A percentile compares a stretch with the other conserved stretches of the same genome.
phyloP scores from a whole-genome alignment of 2,888 invertebrate species.

The Hypercompe scribonia region DNA sequence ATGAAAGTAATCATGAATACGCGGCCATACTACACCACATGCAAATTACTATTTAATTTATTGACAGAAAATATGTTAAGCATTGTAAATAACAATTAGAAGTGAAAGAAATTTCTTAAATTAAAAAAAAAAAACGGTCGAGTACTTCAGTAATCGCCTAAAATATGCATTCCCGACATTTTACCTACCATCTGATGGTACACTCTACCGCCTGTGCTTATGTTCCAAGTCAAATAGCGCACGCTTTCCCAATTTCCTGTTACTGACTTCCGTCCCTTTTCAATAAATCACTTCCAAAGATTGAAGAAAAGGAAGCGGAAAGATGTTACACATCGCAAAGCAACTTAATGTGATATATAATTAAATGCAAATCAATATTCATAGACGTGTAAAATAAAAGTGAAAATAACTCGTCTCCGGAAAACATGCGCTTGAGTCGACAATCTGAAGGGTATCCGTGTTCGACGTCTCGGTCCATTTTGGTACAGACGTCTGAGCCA shows the following conservation, averaged over 20 bases:
- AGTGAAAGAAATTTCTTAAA: too few relatives aligned
- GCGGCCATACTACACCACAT: background rate
- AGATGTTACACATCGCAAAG: background rate
- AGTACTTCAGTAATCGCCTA: too few relatives aligned
- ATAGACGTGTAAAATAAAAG: conserved; percentile 32
- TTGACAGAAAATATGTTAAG: too few relatives aligned
- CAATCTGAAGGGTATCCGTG: conserved; percentile 17
- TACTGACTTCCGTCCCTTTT: background rate
- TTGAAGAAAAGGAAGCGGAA: background rate
- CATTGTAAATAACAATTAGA: too few relatives aligned
- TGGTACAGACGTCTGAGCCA: conserved; percentile 41
- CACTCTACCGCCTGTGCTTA: too few relatives aligned
- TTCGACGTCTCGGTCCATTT: conserved; percentile 18
- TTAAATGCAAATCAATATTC: conserved; percentile 5
- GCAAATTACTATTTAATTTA: background rate
- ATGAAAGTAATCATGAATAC: background rate
- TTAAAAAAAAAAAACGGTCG: too few relatives aligned
- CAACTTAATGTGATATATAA: background rate
- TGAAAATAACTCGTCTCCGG: conserved; percentile 41
- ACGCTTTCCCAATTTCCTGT: background rate
- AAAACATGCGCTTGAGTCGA: conserved; percentile 22
- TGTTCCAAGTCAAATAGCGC: too few relatives aligned
- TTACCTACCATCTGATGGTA: too few relatives aligned
- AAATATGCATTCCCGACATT: too few relatives aligned
- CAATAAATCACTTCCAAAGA: background rate